Base-by-base conservation (phyloP, 2,113 vertebrate species). In the Mirza zaza region DNA sequence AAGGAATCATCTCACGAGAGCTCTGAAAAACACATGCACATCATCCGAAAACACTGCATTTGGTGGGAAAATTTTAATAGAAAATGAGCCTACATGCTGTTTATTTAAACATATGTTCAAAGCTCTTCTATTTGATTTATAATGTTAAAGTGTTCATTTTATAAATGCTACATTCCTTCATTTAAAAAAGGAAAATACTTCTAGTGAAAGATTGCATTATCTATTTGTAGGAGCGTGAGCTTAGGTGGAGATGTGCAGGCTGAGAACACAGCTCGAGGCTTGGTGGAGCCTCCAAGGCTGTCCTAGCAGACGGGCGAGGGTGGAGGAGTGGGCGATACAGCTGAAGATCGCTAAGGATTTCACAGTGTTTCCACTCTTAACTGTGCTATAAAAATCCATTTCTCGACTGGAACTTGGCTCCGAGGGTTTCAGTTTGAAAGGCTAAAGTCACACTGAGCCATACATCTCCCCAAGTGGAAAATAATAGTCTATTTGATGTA, bases 101-200 rank as follows among this genome's bases (percentile, higher is more conserved):
- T 65, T n/a, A 27, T 57, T 63, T 27, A 50, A 50, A 39, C 2
- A 0, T 21, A 34, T 21, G 4, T 29, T 29, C 50, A 87, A 32
- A 92, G 13, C 6, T 63, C 8, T 77, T 83, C 48, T 83, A 27
- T 96, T 92, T 81, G 79, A 91, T 96, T 92, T 91, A 50, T 75
- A 55, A 34, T 0, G 0, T 0, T 0, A 25, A 93, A 48, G 67
- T 57, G 57, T 97, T 97, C 88, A n/a, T 95, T 94, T 48, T 94
- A 48, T 42, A 77, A 91, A 68, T 83, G 76, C 45, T 6, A 32
- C 8, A 8, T 0, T 17, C 85, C 89, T 63, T 95, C 92, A 29
- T 15, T 13, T 29, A 25, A 45, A 68, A 27, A 25, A 63, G 23
- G 36, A 11, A 23, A 12, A 1, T 4, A 83, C 93, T 95, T 92